Conservation (phyloP, 2,113 vertebrate genomes). For the Archilochus colubris region DNA sequence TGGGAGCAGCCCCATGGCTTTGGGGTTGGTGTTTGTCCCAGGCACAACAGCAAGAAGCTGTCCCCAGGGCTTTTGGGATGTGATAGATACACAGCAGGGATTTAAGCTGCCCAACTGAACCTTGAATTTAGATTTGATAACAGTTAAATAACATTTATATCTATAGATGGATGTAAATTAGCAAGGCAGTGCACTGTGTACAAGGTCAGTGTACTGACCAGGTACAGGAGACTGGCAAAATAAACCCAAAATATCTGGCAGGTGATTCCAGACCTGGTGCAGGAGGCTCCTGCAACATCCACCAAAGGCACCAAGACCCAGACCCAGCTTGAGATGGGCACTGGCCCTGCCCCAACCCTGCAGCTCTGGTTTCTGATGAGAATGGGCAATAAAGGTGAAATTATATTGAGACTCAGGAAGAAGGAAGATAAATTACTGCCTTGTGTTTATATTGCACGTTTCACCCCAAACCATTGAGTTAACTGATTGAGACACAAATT, state of each 20-base stretch:
- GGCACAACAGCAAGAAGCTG: neutral
- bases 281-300: fast-evolving
- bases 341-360: neutral
- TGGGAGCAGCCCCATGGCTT: neutral
- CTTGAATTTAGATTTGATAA: neutral
- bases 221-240: fast-evolving
- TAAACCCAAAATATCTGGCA: fast-evolving
- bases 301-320: fast-evolving
- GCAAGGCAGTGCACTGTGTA: neutral
- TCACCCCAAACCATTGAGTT: neutral
- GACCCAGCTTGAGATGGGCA: neutral
- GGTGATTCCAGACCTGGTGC: fast-evolving
- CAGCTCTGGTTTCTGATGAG: neutral
- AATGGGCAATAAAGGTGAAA: neutral
- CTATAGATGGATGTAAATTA: neutral
- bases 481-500: slow-evolving; percentile 62
- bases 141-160: neutral
- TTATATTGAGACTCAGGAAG: neutral
- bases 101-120: neutral
- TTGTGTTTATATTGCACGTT: slow-evolving; percentile 54
- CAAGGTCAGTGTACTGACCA: neutral
- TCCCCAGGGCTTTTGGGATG: neutral
- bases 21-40: neutral
- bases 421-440: slow-evolving; percentile 31
- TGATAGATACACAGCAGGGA: neutral